Evolutionary conservation across 2,888 invertebrate genomes (phyloP), one percentile per base, ranked within the genome.

Genomic region (Acrobasis repandana): DNA sequence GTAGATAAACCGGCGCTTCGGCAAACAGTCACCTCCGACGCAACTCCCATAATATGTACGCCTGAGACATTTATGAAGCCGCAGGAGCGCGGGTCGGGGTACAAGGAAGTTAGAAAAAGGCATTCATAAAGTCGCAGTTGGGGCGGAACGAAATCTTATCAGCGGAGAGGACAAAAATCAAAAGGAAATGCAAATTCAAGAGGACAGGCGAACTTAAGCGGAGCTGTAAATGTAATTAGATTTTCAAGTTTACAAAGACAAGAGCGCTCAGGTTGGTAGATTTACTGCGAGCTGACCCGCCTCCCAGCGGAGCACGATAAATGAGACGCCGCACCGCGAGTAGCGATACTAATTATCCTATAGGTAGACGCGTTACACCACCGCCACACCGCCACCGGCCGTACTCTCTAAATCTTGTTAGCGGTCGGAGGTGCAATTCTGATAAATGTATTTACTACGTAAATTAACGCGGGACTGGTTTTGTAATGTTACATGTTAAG

Each of bases 231-330:
- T 90, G 90, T 90, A 92, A 91, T 91, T 90, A 92, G 89, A 90
- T 91, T 90, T 90, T 86, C 86, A 84, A 90, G 88, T 90, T 90
- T 90, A 88, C 90, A 88, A 90, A 90, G 90, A 90, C 90, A 88
- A 85, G 88, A 84, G 83, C 83, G 83, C 87, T 89, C 89, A 89
- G 90, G 89, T 90, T 85, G 84, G 85, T 86, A 90, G 89, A 91
- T 91, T 91, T 91, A 92, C 85, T 88, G 89, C 87, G 77, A 77
- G 86, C 90, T 90, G 90, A 90, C 91, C 90, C 84, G 82, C 83
- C 88, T 85, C 90, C 89, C 88, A 65, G 77, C 74, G 83, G 90
- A 84, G 85, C 69, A 85, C 83, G 89, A 90, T 91, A 89, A 90
- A 91, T 89, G 90, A 90, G 88, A 88, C 83, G 88, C 83, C 85